Base-by-base conservation (phyloP, 2,888 invertebrate genomes). In the Heliothis peltigera region DNA sequence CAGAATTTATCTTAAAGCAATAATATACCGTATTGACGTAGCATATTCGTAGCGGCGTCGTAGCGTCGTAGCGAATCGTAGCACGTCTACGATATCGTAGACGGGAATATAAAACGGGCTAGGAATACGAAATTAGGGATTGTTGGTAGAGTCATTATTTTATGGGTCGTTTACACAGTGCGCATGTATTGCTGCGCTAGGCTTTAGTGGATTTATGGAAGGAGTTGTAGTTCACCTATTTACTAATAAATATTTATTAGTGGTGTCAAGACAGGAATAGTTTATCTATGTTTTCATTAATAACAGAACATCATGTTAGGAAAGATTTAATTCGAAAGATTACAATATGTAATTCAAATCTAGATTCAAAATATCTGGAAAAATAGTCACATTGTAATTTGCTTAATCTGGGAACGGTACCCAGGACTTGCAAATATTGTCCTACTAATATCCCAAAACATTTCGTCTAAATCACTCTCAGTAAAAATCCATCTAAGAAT, bases 81-180 rank as follows among this genome's bases (percentile, higher is more conserved):
- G 82, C 82, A 82, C 76, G 77, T 74, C 80, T 77, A 78, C 78
- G 72, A 70, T 47, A 60, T 68, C 75, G 75, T 73, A 76, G 80
- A 67, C 51, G 65, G 52, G 62, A 75, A 77, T 77, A 75, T 77
- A 71, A 77, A 77, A 75, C 78, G 64, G 58, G 55, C 55, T 53
- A 44, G 52, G 70, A 77, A 75, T 77, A 77, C 64, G 7, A 51
- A 79, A 75, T 77, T 65, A 70, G 58, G 59, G 51, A 57, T 70
- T 72, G 55, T 70, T 68, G 64, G 56, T 58, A 58, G 64, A 68
- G 62, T 67, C 55, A 68, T 77, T 74, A 65, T 64, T 63, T 64
- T 46, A 51, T 59, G 25, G 54, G 52, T 22, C 48, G 53, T 64
- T 46, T 63, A 51, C 44, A 54, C 46, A 66, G 51, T 57, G 39